Percentiles rank a stretch among this genome's conserved stretches.
Evolutionary conservation across 2,113 vertebrate species (phyloP).

Genomic region (Gymnocephalus cernua): DNA sequence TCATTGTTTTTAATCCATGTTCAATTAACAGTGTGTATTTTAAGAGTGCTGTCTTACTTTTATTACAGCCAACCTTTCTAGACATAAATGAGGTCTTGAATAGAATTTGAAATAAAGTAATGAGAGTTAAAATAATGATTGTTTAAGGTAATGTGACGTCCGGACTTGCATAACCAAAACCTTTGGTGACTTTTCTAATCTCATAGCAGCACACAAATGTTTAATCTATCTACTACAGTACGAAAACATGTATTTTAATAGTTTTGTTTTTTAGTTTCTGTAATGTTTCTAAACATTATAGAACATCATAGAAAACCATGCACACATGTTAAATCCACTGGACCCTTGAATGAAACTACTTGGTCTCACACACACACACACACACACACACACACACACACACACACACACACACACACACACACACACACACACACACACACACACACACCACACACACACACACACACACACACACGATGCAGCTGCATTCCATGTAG

Average conservation of each 20-base stretch:
- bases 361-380: background rate
- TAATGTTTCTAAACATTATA: background rate
- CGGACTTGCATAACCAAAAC: background rate
- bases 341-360: background rate
- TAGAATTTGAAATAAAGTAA: background rate
- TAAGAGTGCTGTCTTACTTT: background rate
- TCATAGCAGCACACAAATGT: background rate
- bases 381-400: too few species aligned
- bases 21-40: background rate
- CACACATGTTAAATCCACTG: background rate
- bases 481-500: conserved; percentile 13
- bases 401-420: too few species aligned
- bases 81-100: background rate
- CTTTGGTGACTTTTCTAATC: background rate
- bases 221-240: background rate
- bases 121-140: background rate
- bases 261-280: background rate
- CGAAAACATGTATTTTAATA: background rate
- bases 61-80: background rate
- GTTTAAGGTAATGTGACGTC: background rate
- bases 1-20: background rate
- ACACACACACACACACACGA: too few species aligned
- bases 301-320: background rate
- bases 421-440: too few species aligned
- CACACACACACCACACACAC: too few species aligned